Base-by-base conservation (phyloP, 1,140 invertebrate genomes). In the Bombus huntii region DNA sequence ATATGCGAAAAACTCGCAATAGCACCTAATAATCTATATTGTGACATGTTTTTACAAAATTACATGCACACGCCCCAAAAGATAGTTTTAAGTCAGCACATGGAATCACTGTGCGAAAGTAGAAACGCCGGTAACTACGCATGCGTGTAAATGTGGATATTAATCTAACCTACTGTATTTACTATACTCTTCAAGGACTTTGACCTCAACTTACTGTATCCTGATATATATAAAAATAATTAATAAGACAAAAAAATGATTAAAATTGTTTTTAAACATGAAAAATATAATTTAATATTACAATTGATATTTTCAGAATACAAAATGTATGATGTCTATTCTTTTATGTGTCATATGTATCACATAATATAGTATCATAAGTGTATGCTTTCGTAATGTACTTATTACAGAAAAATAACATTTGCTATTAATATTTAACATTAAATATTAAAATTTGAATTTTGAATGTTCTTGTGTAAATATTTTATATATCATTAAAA, bases 21-120 rank as follows among this genome's bases (percentile, higher is more conserved):
- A 53, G 92, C 93, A 65, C 94, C 93, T 44, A 95, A 91, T 83
- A 95, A 87, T 89, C 94, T 93, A 65, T 90, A 94, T 73, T 92
- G 94, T 75, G 94, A 92, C 95, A 95, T 95, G 44, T 57, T 92
- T 68, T 93, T 42, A 62, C 12, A 42, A 37, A 25, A 28, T 71
- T 77, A 62, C 62, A 12, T 25, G 18, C 3, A 65, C 42, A 68
- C 62, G 12, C 15, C 39, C 62, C n/a, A 44, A 15, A 31, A 57
- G 0, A 66, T 31, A 57, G 28, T 85, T 68, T 13, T n/a, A 85
- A 74, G 47, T n/a, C 18, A 31, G 6, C 31, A 47, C 31, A 72
- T 72, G 62, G 31, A 85, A 73, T n/a, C 25, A 65, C 68, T 62
- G 31, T 59, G 22, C 13, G 4, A 8, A 78, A 62, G 31, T 79